Conservation (phyloP, 2,797 vertebrate species). For the Xyrichtys novacula region DNA sequence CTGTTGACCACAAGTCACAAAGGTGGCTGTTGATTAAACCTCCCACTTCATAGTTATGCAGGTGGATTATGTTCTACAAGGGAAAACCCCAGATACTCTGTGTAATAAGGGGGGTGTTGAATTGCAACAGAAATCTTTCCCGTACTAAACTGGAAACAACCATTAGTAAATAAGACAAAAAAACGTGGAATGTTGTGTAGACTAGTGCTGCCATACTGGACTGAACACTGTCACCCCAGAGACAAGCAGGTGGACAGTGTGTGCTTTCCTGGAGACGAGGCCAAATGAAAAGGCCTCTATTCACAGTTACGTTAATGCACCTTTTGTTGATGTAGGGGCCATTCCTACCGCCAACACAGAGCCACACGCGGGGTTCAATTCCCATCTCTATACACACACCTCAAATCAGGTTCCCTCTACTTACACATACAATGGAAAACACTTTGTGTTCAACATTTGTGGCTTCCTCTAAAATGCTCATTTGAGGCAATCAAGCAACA, state of each 20-base stretch:
- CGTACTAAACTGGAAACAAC: conserved; percentile 19
- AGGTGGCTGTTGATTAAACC: conserved; percentile 48
- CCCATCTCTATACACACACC: conserved; percentile 71
- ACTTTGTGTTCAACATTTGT: conserved; percentile 89
- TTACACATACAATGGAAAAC: conserved; percentile 95
- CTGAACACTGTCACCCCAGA: conserved; percentile 63
- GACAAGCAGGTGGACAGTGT: conserved; percentile 69
- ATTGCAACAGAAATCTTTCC: conserved; percentile 20
- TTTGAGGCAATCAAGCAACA: conserved; percentile 96
- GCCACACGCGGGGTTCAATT: conserved; percentile 74
- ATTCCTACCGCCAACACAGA: conserved; percentile 61
- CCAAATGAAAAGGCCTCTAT: conserved; percentile 77
- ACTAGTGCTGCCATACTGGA: conserved; percentile 52
- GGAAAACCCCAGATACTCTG: conserved; percentile 30
- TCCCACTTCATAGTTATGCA: conserved; percentile 35
- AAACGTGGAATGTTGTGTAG: neutral
- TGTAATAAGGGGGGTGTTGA: conserved; percentile 6
- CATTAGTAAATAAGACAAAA: conserved; percentile 8
- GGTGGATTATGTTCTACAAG: conserved; percentile 18
- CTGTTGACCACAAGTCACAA: conserved; percentile 45
- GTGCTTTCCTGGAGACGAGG: conserved; percentile 67
- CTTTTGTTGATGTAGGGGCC: conserved; percentile 77
- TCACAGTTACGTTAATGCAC: conserved; percentile 80
- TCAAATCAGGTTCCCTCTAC: conserved; percentile 91
- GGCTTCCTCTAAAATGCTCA: conserved; percentile 93